Percentiles rank a stretch among this genome's conserved stretches.
These are phyloP conservation scores for Gymnocheta viridis DNA, from an alignment of 2,888 invertebrate genomes.

Conservation along the genomic window DNA sequence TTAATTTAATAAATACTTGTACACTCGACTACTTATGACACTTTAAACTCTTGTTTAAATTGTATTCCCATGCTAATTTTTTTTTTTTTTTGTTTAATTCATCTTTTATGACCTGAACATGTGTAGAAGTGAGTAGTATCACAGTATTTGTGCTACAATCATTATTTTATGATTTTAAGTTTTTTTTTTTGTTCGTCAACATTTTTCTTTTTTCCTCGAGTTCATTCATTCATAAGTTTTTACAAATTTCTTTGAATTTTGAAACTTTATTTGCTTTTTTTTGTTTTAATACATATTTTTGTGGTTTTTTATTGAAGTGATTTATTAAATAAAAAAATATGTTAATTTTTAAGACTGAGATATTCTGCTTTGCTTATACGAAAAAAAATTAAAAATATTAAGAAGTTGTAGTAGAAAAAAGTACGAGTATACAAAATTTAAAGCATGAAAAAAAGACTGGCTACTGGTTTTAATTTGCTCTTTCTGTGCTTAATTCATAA, in stretches of 20 bases:
- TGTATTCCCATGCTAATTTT: constrained; percentile 69
- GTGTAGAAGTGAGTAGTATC: background rate
- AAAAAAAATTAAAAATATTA: background rate
- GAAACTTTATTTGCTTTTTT: constrained; percentile 36
- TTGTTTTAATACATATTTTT: constrained; percentile 34
- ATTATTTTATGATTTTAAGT: constrained; percentile 34
- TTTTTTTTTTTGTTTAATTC: constrained; percentile 58
- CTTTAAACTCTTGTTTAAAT: constrained; percentile 64
- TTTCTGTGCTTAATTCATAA: constrained; percentile 62
- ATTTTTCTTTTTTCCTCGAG: constrained; percentile 14
- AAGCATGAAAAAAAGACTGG: constrained; percentile 13
- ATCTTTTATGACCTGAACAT: constrained; percentile 63
- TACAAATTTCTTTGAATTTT: constrained; percentile 68
- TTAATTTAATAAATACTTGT: constrained; percentile 50
- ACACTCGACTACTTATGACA: constrained; percentile 50
- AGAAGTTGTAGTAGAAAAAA: constrained; percentile 1
- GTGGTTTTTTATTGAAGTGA: constrained; percentile 58
- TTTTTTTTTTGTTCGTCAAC: background rate
- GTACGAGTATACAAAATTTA: constrained; percentile 20
- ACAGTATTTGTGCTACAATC: background rate
- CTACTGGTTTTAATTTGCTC: constrained; percentile 63
- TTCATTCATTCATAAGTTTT: constrained; percentile 68
- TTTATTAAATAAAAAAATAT: constrained; percentile 56
- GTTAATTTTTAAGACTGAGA: constrained; percentile 42
- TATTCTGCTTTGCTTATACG: constrained; percentile 27